phyloP scores from a whole-genome alignment of 2,888 invertebrate genomes.

The Harpalus rufipes region DNA sequence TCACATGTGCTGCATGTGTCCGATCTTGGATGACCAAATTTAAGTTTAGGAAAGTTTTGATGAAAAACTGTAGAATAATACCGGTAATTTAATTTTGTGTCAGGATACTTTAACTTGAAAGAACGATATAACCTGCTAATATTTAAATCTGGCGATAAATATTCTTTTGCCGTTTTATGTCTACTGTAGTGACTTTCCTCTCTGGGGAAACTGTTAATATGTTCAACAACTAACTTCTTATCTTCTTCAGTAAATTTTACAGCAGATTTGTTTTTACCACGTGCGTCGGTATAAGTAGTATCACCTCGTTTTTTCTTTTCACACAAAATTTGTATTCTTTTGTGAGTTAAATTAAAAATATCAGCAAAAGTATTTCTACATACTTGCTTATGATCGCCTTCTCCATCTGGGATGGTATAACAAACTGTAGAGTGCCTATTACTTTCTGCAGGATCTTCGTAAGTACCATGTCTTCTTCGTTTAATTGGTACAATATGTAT shows the following conservation, averaged over 20 bases:
- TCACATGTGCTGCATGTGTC: conserved; percentile 66
- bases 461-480: conserved; percentile 6
- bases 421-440: conserved; percentile 26
- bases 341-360: conserved; percentile 15
- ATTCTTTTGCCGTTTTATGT: conserved; percentile 64
- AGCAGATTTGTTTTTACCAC: conserved; percentile 16
- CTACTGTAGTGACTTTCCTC: conserved; percentile 64
- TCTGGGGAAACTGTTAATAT: conserved; percentile 58
- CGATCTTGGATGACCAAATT: conserved; percentile 62
- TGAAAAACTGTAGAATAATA: conserved; percentile 59
- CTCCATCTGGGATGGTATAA: conserved; percentile 17
- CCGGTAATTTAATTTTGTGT: conserved; percentile 50
- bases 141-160: conserved; percentile 64
- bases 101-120: conserved; percentile 31
- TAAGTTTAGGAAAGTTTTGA: conserved; percentile 59
- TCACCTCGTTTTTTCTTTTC: conserved; percentile 35
- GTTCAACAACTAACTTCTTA: conserved; percentile 32
- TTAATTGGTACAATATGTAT: conserved; percentile 18
- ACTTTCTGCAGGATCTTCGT: conserved; percentile 36
- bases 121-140: conserved; percentile 49
- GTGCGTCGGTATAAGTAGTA: not conserved
- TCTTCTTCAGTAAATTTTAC: not conserved
- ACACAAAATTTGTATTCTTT: conserved; percentile 25
- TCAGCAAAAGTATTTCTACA: conserved; percentile 23
- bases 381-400: conserved; percentile 12